A percentile compares a stretch with the other conserved stretches of the same genome.
Conservation (phyloP, 2,888 invertebrate species). For the Lysandra coridon region DNA sequence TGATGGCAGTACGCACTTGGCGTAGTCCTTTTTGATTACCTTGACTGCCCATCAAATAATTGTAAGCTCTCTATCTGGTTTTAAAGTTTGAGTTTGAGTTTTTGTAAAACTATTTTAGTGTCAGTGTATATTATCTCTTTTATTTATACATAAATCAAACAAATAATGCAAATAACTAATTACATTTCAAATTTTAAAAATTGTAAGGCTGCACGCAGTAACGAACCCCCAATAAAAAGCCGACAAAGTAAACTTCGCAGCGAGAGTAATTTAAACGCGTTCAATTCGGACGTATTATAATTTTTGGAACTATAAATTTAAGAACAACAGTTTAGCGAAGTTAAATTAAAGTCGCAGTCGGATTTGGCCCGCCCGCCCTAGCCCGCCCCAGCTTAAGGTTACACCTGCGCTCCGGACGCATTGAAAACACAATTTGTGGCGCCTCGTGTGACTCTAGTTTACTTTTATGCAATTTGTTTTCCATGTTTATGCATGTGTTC, state of each 20-base stretch:
- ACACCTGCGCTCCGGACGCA: constrained; percentile 65
- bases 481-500: constrained; percentile 47
- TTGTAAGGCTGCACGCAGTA: too few relatives aligned
- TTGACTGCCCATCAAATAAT: too few relatives aligned
- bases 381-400: constrained; percentile 60
- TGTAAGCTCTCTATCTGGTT: too few relatives aligned
- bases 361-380: constrained; percentile 57
- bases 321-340: constrained; percentile 70
- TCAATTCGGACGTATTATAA: constrained; percentile 37
- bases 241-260: neutral
- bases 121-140: too few relatives aligned
- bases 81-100: too few relatives aligned
- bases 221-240: neutral
- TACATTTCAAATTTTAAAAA: too few relatives aligned
- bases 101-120: too few relatives aligned
- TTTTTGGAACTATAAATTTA: constrained; percentile 52
- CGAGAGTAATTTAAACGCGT: neutral
- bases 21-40: too few relatives aligned
- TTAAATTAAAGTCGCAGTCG: constrained; percentile 76
- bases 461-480: constrained; percentile 67
- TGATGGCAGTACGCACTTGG: too few relatives aligned
- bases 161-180: too few relatives aligned
- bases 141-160: too few relatives aligned
- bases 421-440: constrained; percentile 73
- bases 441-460: constrained; percentile 66